Conservation (phyloP, 1,140 invertebrate species). For the Helicoverpa armigera region DNA sequence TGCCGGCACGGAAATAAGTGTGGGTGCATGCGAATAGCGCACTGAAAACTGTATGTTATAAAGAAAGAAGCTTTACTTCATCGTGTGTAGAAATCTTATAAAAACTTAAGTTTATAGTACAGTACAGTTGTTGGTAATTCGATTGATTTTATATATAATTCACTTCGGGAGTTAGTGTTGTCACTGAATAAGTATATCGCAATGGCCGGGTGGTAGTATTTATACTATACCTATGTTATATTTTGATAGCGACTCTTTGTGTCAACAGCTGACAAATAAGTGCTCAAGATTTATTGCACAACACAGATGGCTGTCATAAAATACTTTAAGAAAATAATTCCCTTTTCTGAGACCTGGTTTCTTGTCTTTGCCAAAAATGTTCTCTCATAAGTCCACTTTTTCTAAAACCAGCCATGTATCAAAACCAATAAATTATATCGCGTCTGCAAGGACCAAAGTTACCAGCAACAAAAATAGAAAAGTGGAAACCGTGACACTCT, state of each 20-base stretch:
- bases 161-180: no score
- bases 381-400: background rate
- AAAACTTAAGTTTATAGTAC: no score
- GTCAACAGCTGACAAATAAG: no score
- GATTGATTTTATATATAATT: no score
- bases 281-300: no score
- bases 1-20: constrained; percentile 6
- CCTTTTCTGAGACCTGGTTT: background rate
- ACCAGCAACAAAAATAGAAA: constrained; percentile 31
- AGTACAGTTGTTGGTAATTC: no score
- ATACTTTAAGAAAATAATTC: background rate
- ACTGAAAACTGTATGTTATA: background rate
- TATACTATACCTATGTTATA: no score
- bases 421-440: constrained; percentile 28
- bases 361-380: constrained; percentile 4
- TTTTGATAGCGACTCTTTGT: no score
- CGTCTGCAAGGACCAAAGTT: constrained; percentile 14
- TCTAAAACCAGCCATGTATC: background rate
- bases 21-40: background rate
- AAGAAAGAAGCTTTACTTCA: background rate
- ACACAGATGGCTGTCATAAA: no score
- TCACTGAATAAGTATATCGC: no score
- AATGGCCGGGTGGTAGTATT: no score
- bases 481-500: constrained; percentile 25
- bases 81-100: background rate